Base-by-base conservation (phyloP, 2,888 invertebrate species). In the Elmis aenea region DNA sequence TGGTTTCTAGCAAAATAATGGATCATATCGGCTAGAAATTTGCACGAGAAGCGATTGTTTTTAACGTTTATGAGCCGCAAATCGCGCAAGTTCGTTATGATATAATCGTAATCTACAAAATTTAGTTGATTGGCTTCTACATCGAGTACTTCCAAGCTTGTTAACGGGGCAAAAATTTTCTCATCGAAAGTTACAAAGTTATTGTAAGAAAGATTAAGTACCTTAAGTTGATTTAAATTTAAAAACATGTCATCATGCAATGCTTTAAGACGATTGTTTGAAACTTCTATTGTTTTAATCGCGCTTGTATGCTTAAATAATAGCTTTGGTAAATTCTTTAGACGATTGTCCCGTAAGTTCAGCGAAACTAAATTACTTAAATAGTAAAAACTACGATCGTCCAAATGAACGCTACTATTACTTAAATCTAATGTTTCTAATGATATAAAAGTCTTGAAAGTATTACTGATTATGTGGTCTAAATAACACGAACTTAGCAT, bases 191-290 rank as follows among this genome's bases (percentile, higher is more conserved):
- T 42, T 26, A 53, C 50, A 15, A 67, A 35, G 8, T 39, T 23
- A 45, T 67, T 67, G 26, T 54, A 42, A 0, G 63, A 63, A 23
- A 66, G 39, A 46, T 66, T 63, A 13, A 66, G 41, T 3, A 45
- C 24, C 39, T 58, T 54, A 28, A 67, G 35, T 13, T 52, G 53
- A 9, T 25, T 38, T 8, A 57, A 36, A 9, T 52, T 40, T 14
- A 35, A 42, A 34, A 67, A 64, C 2, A 47, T 38, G 5, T 29
- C 14, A 10, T 34, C 37, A 4, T 57, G 52, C 24, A 66, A 32
- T n/a, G 23, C 13, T 8, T 35, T 29, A 5, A 64, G 41, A 9
- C 44, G 49, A 39, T 61, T 65, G 14, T n/a, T n/a, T n/a, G n/a
- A n/a, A n/a, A n/a, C n/a, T n/a, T n/a, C n/a, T n/a, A n/a, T n/a